phyloP scores from a whole-genome alignment of 1,140 invertebrate genomes.

The Magallana gigas region DNA sequence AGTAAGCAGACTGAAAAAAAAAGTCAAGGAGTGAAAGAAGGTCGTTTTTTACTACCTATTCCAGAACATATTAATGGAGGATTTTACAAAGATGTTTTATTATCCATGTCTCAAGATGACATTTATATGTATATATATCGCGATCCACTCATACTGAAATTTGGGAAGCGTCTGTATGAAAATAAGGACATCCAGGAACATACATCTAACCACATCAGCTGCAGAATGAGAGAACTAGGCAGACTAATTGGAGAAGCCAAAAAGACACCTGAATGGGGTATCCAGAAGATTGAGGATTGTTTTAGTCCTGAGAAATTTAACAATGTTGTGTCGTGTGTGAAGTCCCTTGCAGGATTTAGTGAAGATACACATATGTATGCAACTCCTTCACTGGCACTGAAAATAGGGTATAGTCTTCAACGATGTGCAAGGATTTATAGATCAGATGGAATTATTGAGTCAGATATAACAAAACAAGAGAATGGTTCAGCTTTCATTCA shows the following conservation, averaged over 20 bases:
- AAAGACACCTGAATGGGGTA: neutral
- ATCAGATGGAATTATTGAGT: constrained; percentile 32
- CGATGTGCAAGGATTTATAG: constrained; percentile 30
- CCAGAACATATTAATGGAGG: neutral
- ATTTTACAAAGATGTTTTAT: neutral
- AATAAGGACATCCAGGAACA: neutral
- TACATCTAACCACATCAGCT: neutral
- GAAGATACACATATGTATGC: constrained; percentile 29
- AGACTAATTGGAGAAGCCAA: neutral
- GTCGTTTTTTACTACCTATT: neutral
- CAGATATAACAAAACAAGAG: constrained; percentile 3
- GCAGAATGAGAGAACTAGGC: neutral
- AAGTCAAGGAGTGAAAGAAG: neutral
- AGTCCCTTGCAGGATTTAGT: constrained; percentile 37
- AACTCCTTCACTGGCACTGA: constrained; percentile 34
- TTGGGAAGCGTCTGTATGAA: constrained; percentile 4
- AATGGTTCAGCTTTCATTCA: constrained; percentile 8
- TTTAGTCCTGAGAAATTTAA: too few species aligned
- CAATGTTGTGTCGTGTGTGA: neutral
- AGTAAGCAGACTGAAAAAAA: neutral
- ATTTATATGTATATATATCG: neutral
- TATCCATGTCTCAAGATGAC: neutral
- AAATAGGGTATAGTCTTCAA: constrained; percentile 18
- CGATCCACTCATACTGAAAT: constrained; percentile 6
- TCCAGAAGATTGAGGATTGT: neutral